Evolutionary conservation across 1,140 invertebrate genomes (phyloP), one percentile per base, ranked within the genome.

Genomic region (Zaprionus ornatus): DNA sequence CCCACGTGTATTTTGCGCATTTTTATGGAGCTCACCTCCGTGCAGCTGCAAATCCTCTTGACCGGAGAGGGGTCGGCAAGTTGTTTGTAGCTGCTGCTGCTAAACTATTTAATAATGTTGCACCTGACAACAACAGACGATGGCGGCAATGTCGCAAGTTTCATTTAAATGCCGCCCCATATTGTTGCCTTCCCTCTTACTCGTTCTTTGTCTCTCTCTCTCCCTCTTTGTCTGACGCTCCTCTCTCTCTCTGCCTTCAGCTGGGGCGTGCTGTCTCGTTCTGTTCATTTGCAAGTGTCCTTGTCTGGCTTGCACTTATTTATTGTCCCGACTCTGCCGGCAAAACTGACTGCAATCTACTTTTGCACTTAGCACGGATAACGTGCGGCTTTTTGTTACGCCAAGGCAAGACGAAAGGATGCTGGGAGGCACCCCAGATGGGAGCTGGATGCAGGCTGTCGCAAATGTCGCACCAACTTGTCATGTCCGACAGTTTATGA

Each of bases 401-500:
- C n/a, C 84, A 90, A 76, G 12, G 13, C 37, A 45, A 37, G 69
- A 54, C 12, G 19, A 32, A 35, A 35, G 17, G 40, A 29, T 7
- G 52, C 5, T 12, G 12, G 35, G 32, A 27, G 68, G 61, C 50
- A 68, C 63, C 25, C 27, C 27, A 29, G 29, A 10, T 32, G 29
- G 29, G 48, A 73, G 75, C 72, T 13, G 45, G 17, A 3, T 48
- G 87, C 77, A 88, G 75, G 78, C 79, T 90, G 85, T 81, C 60
- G 85, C 85, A 88, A 88, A 84, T 90, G 81, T 90, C 81, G 81
- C 85, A 90, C 75, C 86, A 90, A 90, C 79, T 90, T 85, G 85
- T 90, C 85, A 90, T 90, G 85, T 90, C 86, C 85, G 81, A 90
- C 79, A 90, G 85, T 90, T 90, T 82, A 90, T 90, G 81, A 76